These are phyloP conservation scores for Alcis repandata DNA, from an alignment of 2,888 invertebrate genomes.

Conservation along the genomic window DNA sequence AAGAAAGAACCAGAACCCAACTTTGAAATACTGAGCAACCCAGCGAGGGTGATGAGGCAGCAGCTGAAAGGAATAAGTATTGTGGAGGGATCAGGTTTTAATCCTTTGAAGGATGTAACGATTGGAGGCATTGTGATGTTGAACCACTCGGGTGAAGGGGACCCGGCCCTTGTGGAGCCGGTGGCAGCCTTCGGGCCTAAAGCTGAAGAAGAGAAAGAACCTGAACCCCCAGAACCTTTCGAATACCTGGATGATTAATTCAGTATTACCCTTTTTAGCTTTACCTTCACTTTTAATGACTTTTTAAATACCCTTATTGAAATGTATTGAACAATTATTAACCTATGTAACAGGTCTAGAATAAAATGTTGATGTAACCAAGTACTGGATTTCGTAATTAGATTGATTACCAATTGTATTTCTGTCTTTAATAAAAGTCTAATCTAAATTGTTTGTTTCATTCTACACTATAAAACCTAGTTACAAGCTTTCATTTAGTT, in stretches of 20 bases:
- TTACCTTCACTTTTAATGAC: conserved; percentile 47
- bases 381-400: conserved; percentile 34
- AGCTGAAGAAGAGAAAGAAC: conserved; percentile 97
- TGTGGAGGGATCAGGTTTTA: conserved; percentile 93
- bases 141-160: conserved; percentile 92
- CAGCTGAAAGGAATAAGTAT: conserved; percentile 93
- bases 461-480: background rate
- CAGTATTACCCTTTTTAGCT: conserved; percentile 52
- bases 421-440: conserved; percentile 60
- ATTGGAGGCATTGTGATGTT: conserved; percentile 99
- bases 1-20: conserved; percentile 96
- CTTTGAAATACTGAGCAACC: conserved; percentile 97
- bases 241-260: conserved; percentile 95
- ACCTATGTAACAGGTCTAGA: conserved; percentile 56
- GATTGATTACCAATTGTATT: conserved; percentile 53
- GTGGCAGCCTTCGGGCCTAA: conserved; percentile 96
- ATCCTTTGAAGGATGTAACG: conserved; percentile 95
- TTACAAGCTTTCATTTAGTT: too few relatives aligned
- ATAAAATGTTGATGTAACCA: conserved; percentile 54
- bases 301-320: conserved; percentile 50
- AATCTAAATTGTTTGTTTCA: conserved; percentile 10
- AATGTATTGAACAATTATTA: conserved; percentile 68
- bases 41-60: conserved; percentile 97
- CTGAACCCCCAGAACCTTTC: conserved; percentile 98
- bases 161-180: conserved; percentile 96